Base-by-base conservation (phyloP, 2,888 invertebrate genomes). In the Cheiracanthium punctorium region DNA sequence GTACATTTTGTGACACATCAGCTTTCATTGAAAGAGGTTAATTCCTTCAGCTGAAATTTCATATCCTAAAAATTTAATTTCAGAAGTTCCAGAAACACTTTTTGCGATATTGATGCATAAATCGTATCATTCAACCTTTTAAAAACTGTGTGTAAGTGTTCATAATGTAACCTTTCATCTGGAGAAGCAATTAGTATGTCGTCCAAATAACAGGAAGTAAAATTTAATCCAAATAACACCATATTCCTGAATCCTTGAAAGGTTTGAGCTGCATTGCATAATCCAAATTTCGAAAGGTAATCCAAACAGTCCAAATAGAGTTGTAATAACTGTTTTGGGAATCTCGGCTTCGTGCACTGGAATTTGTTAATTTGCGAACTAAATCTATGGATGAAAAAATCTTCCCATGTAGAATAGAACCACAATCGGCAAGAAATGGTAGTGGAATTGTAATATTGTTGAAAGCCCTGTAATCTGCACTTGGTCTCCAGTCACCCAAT, bases 401-500 rank as follows among this genome's bases (percentile, higher is more conserved):
- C 20, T 58, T 75, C n/a, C 30, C 58, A 20, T 69, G 48, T 29
- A 69, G n/a, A n/a, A 80, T 58, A 69, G 52, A 58, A 14, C 65
- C 28, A 72, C 52, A 81, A 43, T 74, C 43, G 0, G 28, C 48
- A 28, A 74, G 67, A 43, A 69, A 69, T 33, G 67, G 74, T 24
- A 81, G 14, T 1, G 41, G 33, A 2, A 72, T 20, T 0, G 70
- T 80, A 5, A 58, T 37, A 14, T 58, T 77, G 52, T 70, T 80
- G 14, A 72, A 0, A n/a, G 73, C 80, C 30, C 72, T 33, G 37
- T 73, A 80, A 32, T 73, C 80, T 41, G 74, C 32, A 1, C 32
- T 48, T 58, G 30, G 43, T 67, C 67, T 73, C 81, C 74, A 81
- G 52, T 73, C 75, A 41, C 74, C 64, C n/a, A 70, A 48, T 71